A percentile compares a stretch with the other conserved stretches of the same genome.
phyloP scores from a whole-genome alignment of 1,140 invertebrate species.

The Nebria ingens region DNA sequence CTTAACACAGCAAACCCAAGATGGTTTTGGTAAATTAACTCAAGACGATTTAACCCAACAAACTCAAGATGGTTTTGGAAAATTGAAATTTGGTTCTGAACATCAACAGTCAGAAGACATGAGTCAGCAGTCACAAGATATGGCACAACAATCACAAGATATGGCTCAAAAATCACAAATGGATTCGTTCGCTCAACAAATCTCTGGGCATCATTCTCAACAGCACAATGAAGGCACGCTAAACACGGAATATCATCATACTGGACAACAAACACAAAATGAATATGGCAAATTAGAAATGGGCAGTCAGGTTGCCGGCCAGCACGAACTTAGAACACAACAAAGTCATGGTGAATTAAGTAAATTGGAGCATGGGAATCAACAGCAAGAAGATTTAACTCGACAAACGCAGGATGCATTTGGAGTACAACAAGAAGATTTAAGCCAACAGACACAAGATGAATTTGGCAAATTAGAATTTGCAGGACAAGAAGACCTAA shows the following conservation, averaged over 20 bases:
- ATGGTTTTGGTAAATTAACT: background rate
- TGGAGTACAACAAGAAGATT: constrained; percentile 4
- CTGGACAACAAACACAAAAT: too few species aligned
- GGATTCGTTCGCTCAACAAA: too few species aligned
- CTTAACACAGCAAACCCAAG: constrained; percentile 7
- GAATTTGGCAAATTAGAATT: background rate
- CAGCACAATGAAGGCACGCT: too few species aligned
- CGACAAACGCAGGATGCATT: constrained; percentile 9
- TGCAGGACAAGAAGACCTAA: constrained; percentile 17
- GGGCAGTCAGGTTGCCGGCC: too few species aligned
- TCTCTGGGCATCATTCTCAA: too few species aligned
- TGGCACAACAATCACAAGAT: constrained; percentile 10
- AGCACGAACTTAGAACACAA: too few species aligned
- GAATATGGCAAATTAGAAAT: too few species aligned
- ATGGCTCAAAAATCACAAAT: background rate
- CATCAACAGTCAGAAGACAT: background rate
- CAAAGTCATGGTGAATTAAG: background rate
- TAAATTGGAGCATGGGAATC: constrained; percentile 5
- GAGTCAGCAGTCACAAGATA: background rate
- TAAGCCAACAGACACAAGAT: constrained; percentile 13
- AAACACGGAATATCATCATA: too few species aligned
- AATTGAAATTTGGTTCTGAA: background rate
- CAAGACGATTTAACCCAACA: constrained; percentile 10
- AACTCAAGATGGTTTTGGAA: constrained; percentile 2
- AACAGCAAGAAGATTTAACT: constrained; percentile 1